phyloP scores from a whole-genome alignment of 2,888 invertebrate genomes.

The Scrobipalpa atriplicella region DNA sequence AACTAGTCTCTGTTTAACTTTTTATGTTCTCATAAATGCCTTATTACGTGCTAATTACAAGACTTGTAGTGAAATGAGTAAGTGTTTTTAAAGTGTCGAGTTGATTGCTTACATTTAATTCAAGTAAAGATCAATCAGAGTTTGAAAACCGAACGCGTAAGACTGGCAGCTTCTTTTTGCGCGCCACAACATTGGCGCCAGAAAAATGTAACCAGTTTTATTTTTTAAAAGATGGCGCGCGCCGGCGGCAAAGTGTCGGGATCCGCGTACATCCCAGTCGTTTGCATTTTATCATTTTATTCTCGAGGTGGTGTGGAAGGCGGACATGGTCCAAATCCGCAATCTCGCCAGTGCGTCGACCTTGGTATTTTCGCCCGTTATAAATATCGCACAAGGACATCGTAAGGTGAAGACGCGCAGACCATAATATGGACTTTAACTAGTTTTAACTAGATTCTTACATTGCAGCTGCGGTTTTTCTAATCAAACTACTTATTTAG shows the following conservation, averaged over 20 bases:
- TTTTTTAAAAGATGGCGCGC: slow-evolving; percentile 14
- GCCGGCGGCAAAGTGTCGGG: slow-evolving; percentile 38
- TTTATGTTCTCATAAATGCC: slow-evolving; percentile 12
- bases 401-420: slow-evolving; percentile 37
- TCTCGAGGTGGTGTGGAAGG: slow-evolving; percentile 37
- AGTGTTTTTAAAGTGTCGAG: not conserved
- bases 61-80: slow-evolving; percentile 20
- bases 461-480: not conserved
- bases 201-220: slow-evolving; percentile 8
- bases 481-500: not conserved
- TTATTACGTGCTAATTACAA: slow-evolving; percentile 20
- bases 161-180: slow-evolving; percentile 22
- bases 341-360: slow-evolving; percentile 76
- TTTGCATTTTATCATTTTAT: slow-evolving; percentile 54
- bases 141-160: slow-evolving; percentile 24
- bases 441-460: not conserved
- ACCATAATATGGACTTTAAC: not conserved
- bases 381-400: slow-evolving; percentile 65
- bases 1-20: slow-evolving; percentile 21
- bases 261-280: slow-evolving; percentile 72
- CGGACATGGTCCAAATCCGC: slow-evolving; percentile 58
- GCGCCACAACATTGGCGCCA: slow-evolving; percentile 24
- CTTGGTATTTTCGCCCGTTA: slow-evolving; percentile 70
- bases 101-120: not conserved
- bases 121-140: too few species aligned